Percentiles rank a stretch among this genome's conserved stretches.
phyloP scores from a whole-genome alignment of 2,113 vertebrate species.

The Pseudorasbora parva region DNA sequence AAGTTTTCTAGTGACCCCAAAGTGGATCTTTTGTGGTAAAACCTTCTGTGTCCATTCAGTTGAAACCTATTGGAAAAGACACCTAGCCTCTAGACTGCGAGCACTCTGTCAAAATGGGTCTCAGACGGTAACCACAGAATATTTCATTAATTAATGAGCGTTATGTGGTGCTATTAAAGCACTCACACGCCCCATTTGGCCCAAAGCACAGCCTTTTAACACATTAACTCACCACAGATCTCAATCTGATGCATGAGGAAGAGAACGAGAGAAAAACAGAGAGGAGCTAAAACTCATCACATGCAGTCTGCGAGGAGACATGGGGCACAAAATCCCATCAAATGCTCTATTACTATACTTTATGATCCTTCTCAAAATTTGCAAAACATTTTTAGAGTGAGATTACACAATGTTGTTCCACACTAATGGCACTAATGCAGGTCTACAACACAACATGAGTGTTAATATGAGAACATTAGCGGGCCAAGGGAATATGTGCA shows the following conservation, averaged over 20 bases:
- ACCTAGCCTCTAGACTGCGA: slow-evolving; percentile 34
- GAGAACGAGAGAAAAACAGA: slow-evolving; percentile 36
- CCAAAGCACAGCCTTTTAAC: slow-evolving; percentile 57
- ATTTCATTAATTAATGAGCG: slow-evolving; percentile 65
- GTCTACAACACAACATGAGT: background rate
- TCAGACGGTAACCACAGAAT: slow-evolving; percentile 60
- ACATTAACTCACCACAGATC: slow-evolving; percentile 55
- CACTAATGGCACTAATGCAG: slow-evolving; percentile 13
- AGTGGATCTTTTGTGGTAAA: slow-evolving; percentile 22
- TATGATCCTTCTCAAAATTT: background rate
- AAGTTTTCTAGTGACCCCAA: slow-evolving; percentile 32
- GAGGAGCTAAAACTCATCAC: slow-evolving; percentile 33
- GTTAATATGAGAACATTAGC: slow-evolving; percentile 6
- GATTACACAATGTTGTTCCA: background rate
- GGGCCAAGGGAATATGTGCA: background rate
- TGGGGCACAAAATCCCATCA: background rate
- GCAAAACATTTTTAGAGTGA: background rate
- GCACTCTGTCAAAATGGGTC: slow-evolving; percentile 55
- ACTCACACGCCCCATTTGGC: slow-evolving; percentile 57
- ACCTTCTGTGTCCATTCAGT: slow-evolving; percentile 40
- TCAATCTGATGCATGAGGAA: slow-evolving; percentile 42
- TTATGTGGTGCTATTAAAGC: slow-evolving; percentile 64
- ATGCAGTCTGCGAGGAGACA: background rate
- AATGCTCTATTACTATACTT: background rate
- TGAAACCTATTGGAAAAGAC: slow-evolving; percentile 50